These are phyloP conservation scores for Pollenia griseotomentosa DNA, from an alignment of 2,888 invertebrate species.

Conservation along the genomic window DNA sequence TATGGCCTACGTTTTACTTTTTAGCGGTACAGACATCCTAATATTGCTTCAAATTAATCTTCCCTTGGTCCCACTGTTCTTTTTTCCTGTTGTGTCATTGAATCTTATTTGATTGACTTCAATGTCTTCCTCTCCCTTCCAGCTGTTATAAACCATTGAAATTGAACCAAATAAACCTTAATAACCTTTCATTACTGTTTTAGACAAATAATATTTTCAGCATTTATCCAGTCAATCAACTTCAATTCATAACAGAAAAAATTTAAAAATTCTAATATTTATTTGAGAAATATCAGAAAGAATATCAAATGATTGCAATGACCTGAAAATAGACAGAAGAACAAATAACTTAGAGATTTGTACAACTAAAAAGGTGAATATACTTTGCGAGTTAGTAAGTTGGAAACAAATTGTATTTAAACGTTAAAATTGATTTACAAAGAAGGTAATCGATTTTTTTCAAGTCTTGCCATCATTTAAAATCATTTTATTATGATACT, in stretches of 20 bases:
- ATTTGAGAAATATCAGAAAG: conserved; percentile 15
- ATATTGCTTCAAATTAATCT: background rate
- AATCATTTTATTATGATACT: too few relatives aligned
- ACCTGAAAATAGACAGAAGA: conserved; percentile 27
- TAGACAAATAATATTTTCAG: background rate
- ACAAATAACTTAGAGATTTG: background rate
- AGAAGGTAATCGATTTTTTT: background rate
- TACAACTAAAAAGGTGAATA: background rate
- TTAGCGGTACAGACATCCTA: too few relatives aligned
- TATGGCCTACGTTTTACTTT: too few relatives aligned
- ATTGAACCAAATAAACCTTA: conserved; percentile 25
- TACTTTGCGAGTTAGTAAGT: background rate
- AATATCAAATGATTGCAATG: conserved; percentile 28
- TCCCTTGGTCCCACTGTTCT: background rate
- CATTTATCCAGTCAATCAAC: conserved; percentile 33
- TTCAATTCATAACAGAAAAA: conserved; percentile 43
- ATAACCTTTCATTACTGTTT: conserved; percentile 31
- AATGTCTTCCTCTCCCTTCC: background rate
- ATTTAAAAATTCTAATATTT: conserved; percentile 37
- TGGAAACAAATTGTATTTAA: background rate
- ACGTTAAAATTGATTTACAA: too few relatives aligned
- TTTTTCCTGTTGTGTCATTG: background rate
- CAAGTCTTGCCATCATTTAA: background rate
- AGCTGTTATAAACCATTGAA: conserved; percentile 13
- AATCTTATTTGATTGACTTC: conserved; percentile 7